These are phyloP conservation scores for Scomber scombrus DNA, from an alignment of 2,113 vertebrate species.

Conservation along the genomic window DNA sequence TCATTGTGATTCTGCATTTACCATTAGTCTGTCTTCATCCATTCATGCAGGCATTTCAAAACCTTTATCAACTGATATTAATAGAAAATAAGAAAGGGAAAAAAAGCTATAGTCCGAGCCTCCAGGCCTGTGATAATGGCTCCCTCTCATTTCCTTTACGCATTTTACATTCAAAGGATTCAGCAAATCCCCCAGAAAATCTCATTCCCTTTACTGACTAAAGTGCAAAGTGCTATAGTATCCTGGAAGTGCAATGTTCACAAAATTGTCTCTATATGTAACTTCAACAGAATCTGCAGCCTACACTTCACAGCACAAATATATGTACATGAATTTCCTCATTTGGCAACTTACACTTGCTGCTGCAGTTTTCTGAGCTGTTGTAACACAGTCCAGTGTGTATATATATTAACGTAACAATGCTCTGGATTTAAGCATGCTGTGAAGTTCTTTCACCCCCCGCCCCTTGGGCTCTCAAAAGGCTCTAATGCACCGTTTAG, in stretches of 20 bases:
- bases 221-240: neutral
- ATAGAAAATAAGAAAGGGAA: neutral
- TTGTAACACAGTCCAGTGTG: neutral
- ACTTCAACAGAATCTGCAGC: slow-evolving; percentile 10
- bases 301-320: neutral
- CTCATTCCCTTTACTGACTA: neutral
- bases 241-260: slow-evolving; percentile 3
- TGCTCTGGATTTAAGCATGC: slow-evolving; percentile 14
- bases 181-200: slow-evolving; percentile 11
- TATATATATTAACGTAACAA: neutral
- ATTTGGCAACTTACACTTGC: neutral
- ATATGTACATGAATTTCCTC: neutral
- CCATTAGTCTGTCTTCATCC: neutral
- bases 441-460: slow-evolving; percentile 14
- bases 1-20: neutral
- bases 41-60: neutral
- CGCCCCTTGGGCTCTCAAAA: neutral
- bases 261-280: slow-evolving; percentile 9
- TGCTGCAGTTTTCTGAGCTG: slow-evolving; percentile 13
- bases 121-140: neutral
- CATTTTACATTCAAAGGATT: slow-evolving; percentile 25
- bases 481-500: slow-evolving; percentile 42
- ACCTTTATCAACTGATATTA: slow-evolving; percentile 1
- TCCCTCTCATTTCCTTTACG: slow-evolving; percentile 33
- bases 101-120: neutral